These are phyloP conservation scores for Prolemur simus DNA, from an alignment of 2,113 vertebrate species.

Conservation along the genomic window DNA sequence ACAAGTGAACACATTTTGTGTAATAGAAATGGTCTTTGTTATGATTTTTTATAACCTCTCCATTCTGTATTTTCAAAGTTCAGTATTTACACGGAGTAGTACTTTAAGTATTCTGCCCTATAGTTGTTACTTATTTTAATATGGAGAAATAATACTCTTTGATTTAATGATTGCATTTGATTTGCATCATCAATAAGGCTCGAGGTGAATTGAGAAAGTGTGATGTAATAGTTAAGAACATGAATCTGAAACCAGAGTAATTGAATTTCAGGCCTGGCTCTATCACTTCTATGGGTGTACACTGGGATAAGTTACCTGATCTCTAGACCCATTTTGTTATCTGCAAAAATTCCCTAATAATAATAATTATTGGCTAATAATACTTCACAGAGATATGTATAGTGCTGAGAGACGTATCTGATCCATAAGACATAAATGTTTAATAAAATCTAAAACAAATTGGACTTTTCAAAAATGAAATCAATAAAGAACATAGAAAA, in stretches of 20 bases:
- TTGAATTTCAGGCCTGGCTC: neutral
- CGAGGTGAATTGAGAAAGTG: neutral
- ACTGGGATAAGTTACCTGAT: neutral
- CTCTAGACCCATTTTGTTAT: neutral
- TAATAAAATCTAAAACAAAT: conserved; percentile 7
- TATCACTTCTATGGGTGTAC: neutral
- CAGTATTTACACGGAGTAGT: neutral
- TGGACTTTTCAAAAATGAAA: neutral
- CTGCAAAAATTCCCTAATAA: neutral
- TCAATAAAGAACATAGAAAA: neutral
- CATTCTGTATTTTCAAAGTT: neutral
- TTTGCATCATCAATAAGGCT: neutral
- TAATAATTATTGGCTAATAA: neutral
- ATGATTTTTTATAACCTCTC: neutral
- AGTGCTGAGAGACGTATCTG: neutral
- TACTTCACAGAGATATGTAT: neutral
- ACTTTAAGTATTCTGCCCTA: neutral
- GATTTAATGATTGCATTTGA: neutral
- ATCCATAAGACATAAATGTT: neutral
- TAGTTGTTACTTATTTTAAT: neutral
- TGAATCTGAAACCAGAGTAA: neutral
- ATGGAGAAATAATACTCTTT: neutral
- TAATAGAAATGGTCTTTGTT: neutral
- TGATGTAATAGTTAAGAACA: neutral
- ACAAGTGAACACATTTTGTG: neutral